These are phyloP conservation scores for Zosterops hypoxanthus DNA, from an alignment of 2,113 vertebrate genomes.

Conservation along the genomic window DNA sequence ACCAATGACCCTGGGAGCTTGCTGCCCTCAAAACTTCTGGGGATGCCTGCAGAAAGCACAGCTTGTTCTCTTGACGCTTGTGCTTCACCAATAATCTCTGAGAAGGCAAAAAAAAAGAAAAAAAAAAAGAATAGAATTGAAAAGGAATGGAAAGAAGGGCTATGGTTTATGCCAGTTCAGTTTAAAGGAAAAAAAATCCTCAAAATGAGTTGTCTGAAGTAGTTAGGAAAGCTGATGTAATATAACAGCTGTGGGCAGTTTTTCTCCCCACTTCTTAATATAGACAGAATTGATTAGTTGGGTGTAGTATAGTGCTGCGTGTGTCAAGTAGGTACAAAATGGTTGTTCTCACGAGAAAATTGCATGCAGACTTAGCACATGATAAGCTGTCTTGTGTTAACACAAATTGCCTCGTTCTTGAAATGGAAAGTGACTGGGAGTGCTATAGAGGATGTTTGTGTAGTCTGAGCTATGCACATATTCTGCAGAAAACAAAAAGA, in stretches of 20 bases:
- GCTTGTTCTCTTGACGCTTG: not conserved
- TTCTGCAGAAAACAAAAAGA: slow-evolving; percentile 21
- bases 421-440: slow-evolving; percentile 67
- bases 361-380: slow-evolving; percentile 62
- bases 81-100: not conserved
- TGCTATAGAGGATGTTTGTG: slow-evolving; percentile 60
- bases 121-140: not conserved
- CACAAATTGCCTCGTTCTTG: slow-evolving; percentile 63
- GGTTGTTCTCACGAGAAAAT: slow-evolving; percentile 69
- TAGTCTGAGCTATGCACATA: slow-evolving; percentile 48
- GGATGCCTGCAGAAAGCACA: not conserved
- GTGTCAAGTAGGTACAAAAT: slow-evolving; percentile 69
- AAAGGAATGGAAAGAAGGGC: not conserved
- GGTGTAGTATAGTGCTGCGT: slow-evolving; percentile 25
- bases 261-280: slow-evolving; percentile 55
- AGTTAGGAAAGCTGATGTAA: slow-evolving; percentile 58
- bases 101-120: not conserved
- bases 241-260: slow-evolving; percentile 56
- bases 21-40: not conserved
- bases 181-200: not conserved
- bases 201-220: slow-evolving; percentile 45
- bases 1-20: not conserved
- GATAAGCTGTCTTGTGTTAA: slow-evolving; percentile 70
- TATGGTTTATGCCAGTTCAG: slow-evolving; percentile 31
- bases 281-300: slow-evolving; percentile 62